Percentiles rank a stretch among this genome's conserved stretches.
These are phyloP conservation scores for Drosophila melanica DNA, from an alignment of 1,140 invertebrate species.

Conservation along the genomic window DNA sequence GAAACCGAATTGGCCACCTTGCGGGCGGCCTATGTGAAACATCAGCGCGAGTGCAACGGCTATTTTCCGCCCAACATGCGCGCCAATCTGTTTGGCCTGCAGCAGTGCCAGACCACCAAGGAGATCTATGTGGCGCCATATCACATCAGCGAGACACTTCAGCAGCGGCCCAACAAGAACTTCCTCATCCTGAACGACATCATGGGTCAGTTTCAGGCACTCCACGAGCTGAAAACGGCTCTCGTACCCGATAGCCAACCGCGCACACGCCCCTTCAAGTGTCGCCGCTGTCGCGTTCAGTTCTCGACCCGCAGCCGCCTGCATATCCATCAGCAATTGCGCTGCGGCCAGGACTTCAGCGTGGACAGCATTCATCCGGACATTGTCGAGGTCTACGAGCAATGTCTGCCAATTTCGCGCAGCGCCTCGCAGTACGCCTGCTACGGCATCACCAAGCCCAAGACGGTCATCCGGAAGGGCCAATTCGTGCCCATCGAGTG, in stretches of 20 bases:
- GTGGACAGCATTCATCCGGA: conserved; percentile 68
- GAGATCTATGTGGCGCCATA: conserved; percentile 66
- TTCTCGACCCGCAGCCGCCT: conserved; percentile 49
- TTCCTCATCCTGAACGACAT: conserved; percentile 66
- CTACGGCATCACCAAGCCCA: conserved; percentile 67
- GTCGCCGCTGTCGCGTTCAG: conserved; percentile 45
- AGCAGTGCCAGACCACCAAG: conserved; percentile 65
- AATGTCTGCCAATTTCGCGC: conserved; percentile 66
- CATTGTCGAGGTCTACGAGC: conserved; percentile 68
- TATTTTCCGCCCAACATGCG: conserved; percentile 65
- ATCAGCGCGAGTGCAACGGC: conserved; percentile 60
- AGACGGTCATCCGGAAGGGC: conserved; percentile 57
- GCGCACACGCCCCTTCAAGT: conserved; percentile 25
- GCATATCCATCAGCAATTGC: conserved; percentile 60
- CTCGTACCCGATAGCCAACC: neutral
- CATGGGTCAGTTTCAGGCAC: conserved; percentile 56
- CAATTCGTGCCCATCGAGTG: conserved; percentile 70
- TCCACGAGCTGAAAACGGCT: conserved; percentile 51
- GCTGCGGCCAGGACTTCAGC: conserved; percentile 64
- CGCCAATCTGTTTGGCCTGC: conserved; percentile 62
- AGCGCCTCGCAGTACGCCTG: conserved; percentile 56
- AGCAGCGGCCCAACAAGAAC: conserved; percentile 58
- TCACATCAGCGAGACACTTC: conserved; percentile 62
- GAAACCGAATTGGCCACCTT: conserved; percentile 48
- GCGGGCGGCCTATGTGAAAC: conserved; percentile 55